Base-by-base conservation (phyloP, 2,888 invertebrate genomes). In the Caenorhabditis sinica region DNA sequence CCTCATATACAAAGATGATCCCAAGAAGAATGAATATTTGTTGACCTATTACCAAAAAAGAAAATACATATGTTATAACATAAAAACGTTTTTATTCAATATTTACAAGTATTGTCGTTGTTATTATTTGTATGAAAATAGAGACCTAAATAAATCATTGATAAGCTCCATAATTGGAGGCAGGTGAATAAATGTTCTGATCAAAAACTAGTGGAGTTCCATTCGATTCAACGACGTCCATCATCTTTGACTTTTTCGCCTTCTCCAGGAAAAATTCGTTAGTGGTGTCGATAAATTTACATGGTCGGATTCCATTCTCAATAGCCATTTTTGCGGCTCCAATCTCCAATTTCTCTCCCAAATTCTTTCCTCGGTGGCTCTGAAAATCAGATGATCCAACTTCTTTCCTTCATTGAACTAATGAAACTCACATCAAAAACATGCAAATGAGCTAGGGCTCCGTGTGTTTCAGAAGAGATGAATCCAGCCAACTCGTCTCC, bases 311-410 rank as follows among this genome's bases (percentile, higher is more conserved):
- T 30, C 84, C 84, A 28, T 63, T 71, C 71, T 85, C 40, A 28
- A 85, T 81, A 3, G 81, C 84, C 76, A 85, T 81, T 56, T 85
- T 85, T 4, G 81, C 81, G 4, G 81, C 84, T 60, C 84, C 84
- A 49, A 82, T 81, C 33, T 85, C 84, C 0, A 85, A 53, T 43
- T 81, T 85, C 49, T 85, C 84, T 30, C 84, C 81, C 0, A 85
- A 25, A 51, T 85, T 85, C 56, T 85, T 72, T 23, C 84, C 84
- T 9, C 84, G 72, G n/a, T 85, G 84, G 17, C 69, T 60, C 76
- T 84, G 58, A 65, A 84, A 71, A 53, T 28, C 25, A 28, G 9
- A 13, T 25, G 15, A 56, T 56, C 28, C 20, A 9, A 13, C 9
- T 51, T 51, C 5, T 23, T n/a, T n/a, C n/a, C n/a, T n/a, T n/a